Percentiles rank a stretch among this genome's conserved stretches.
phyloP scores from a whole-genome alignment of 2,888 invertebrate species.

The Acleris laterana region DNA sequence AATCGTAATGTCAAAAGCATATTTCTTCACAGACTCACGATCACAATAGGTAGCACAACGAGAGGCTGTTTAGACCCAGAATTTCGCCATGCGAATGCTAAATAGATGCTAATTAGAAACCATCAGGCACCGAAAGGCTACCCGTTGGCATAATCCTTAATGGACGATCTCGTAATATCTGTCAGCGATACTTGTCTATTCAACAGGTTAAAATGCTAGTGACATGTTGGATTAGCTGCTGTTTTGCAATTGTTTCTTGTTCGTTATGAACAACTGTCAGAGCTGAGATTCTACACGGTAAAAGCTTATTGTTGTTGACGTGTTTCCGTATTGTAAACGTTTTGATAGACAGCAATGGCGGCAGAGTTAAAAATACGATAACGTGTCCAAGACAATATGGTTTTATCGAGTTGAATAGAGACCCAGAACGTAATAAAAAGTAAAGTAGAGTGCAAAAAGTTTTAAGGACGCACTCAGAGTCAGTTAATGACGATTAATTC shows the following conservation, averaged over 20 bases:
- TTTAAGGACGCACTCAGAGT: too few relatives aligned
- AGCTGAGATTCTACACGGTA: too few relatives aligned
- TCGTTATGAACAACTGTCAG: too few relatives aligned
- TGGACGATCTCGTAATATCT: constrained; percentile 46
- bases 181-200: constrained; percentile 45
- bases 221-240: constrained; percentile 19
- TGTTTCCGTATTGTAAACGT: too few relatives aligned
- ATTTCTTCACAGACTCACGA: constrained; percentile 35
- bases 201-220: constrained; percentile 26
- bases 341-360: too few relatives aligned
- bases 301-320: too few relatives aligned
- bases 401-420: too few relatives aligned
- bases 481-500: too few relatives aligned
- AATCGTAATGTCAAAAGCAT: constrained; percentile 33
- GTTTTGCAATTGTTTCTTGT: constrained; percentile 18
- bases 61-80: constrained; percentile 45
- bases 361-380: too few relatives aligned
- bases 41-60: constrained; percentile 39
- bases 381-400: too few relatives aligned
- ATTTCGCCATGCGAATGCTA: constrained; percentile 56
- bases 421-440: too few relatives aligned
- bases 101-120: constrained; percentile 56
- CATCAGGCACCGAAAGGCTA: constrained; percentile 37
- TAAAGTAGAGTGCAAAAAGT: too few relatives aligned
- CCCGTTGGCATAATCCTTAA: constrained; percentile 47